phyloP scores from a whole-genome alignment of 2,888 invertebrate species.

The Pheosia tremula region DNA sequence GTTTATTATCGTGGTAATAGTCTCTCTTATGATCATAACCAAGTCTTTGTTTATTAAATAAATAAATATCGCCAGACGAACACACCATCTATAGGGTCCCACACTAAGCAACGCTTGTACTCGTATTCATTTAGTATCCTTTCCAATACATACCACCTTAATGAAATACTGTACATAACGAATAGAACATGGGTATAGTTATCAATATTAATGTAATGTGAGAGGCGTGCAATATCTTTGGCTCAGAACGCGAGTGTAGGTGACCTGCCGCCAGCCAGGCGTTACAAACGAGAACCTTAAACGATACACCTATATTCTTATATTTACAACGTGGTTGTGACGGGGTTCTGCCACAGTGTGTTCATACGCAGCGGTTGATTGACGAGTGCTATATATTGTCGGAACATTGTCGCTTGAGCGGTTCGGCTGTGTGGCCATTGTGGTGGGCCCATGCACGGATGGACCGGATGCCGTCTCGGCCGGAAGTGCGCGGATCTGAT shows the following conservation, averaged over 20 bases:
- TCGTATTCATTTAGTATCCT: too few species aligned
- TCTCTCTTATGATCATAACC: too few species aligned
- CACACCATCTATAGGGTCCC: too few species aligned
- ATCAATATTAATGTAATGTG: not conserved
- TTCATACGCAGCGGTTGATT: not conserved
- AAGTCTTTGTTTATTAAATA: too few species aligned
- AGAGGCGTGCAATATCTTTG: not conserved
- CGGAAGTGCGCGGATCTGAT: conserved; percentile 4
- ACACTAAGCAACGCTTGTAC: too few species aligned
- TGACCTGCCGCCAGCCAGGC: not conserved
- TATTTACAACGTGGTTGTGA: not conserved
- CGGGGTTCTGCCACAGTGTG: not conserved
- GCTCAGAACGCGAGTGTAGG: not conserved
- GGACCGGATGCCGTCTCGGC: not conserved
- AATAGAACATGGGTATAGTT: not conserved
- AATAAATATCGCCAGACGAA: too few species aligned
- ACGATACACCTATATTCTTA: not conserved
- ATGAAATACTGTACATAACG: too few species aligned
- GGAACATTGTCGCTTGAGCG: not conserved
- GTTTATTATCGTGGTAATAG: too few species aligned
- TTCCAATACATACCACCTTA: too few species aligned
- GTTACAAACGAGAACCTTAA: not conserved
- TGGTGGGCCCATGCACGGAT: not conserved
- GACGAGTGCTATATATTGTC: not conserved
- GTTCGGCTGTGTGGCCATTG: not conserved